Base-by-base conservation (phyloP, 2,888 invertebrate genomes). In the Galeopsomyia nigrocyanea region DNA sequence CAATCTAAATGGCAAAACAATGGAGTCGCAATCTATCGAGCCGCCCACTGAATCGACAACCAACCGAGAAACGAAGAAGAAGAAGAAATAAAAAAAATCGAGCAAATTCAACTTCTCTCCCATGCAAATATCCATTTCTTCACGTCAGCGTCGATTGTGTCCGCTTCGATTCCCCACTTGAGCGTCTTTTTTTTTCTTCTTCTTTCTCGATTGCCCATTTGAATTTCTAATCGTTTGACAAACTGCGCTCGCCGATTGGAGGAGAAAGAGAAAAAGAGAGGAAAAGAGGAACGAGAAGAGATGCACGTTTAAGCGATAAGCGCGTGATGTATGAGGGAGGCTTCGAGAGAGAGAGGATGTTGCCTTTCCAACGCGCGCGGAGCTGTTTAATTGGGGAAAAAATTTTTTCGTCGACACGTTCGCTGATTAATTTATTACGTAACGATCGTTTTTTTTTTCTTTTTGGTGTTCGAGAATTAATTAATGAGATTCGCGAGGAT, bases 171-270 rank as follows among this genome's bases (percentile, higher is more conserved):
- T n/a, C n/a, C 64, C 10, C n/a, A 14, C 56, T 16, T 16, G 60
- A 22, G 14, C 22, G n/a, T n/a, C 26, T 26, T 26, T 47, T 46
- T 19, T 22, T 7, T 17, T 26, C 16, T 47, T 47, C 55, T 1
- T n/a, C 3, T 31, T 46, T 5, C 22, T 62, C 62, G 56, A 69
- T 63, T 57, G 69, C 22, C n/a, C 51, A 69, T 69, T 70, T 70
- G 69, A 70, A 70, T 64, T 70, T 70, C 64, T 70, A 64, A 70
- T 70, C 69, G 62, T 26, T 58, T 22, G 46, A 58, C 63, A 51
- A 70, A 57, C 57, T 57, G 3, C 46, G 47, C 46, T 47, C 22
- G 21, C 31, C 47, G 68, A 69, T 62, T 63, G 68, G 49, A 26
- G 26, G 5, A 26, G 26, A 55, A 56, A n/a, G n/a, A n/a, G n/a